These are phyloP conservation scores for Lordiphosa andalusiaca DNA, from an alignment of 2,888 invertebrate genomes.

Conservation along the genomic window DNA sequence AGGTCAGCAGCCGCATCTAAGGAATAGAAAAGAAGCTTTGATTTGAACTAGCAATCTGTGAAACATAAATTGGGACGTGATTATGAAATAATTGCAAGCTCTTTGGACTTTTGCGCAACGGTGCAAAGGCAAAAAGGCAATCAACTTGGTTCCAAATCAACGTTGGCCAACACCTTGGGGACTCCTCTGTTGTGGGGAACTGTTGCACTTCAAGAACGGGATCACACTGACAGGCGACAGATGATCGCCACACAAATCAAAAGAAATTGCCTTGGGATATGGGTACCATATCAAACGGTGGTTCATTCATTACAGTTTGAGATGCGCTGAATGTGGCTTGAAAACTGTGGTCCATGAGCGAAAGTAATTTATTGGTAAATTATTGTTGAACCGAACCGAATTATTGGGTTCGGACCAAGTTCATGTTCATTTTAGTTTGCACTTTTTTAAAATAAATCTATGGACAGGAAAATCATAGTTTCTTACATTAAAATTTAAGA, in stretches of 20 bases:
- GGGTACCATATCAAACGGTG: no score
- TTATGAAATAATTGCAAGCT: conserved; percentile 75
- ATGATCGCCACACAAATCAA: conserved; percentile 38
- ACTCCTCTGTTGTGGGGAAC: conserved; percentile 8
- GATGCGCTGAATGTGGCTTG: no score
- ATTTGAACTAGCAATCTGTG: conserved; percentile 59
- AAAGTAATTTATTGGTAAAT: no score
- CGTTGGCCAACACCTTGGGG: conserved; percentile 35
- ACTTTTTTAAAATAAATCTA: no score
- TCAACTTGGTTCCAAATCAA: conserved; percentile 11
- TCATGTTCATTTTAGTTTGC: no score
- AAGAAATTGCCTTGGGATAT: conserved; percentile 32
- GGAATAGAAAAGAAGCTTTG: conserved; percentile 72
- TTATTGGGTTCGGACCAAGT: no score
- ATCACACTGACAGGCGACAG: conserved; percentile 63
- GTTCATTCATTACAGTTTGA: no score
- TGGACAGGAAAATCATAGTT: no score
- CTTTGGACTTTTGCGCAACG: conserved; percentile 54
- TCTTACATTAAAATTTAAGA: no score
- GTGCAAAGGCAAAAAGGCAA: conserved; percentile 28
- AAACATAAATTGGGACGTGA: conserved; percentile 75
- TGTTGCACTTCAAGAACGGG: conserved; percentile 41
- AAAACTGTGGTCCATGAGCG: no score
- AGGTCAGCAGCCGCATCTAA: conserved; percentile 55
- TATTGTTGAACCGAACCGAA: no score